Evolutionary conservation across 2,797 vertebrate genomes (phyloP).

Genomic region (Ispidina lecontei): DNA sequence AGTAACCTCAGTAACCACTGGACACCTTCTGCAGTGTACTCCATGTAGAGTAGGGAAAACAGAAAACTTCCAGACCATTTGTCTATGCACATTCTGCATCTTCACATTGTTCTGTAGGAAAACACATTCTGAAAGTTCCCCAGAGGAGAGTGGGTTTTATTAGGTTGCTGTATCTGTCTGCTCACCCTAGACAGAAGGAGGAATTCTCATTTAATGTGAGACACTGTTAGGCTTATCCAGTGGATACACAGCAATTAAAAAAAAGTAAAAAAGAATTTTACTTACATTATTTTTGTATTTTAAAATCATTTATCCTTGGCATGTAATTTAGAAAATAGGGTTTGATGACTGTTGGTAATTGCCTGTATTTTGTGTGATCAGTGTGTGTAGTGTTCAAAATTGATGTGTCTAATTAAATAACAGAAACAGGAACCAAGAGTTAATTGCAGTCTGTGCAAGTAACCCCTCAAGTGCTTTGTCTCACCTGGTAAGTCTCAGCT

Average conservation of each 20-base stretch:
- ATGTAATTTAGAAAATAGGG: slow-evolving; percentile 20
- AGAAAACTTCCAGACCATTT: not conserved
- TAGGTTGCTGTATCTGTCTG: not conserved
- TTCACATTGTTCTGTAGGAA: not conserved
- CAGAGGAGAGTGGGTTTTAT: not conserved
- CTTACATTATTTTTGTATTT: slow-evolving; percentile 15
- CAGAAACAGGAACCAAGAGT: slow-evolving; percentile 36
- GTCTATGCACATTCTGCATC: not conserved
- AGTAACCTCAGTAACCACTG: not conserved
- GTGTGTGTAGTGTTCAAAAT: not conserved
- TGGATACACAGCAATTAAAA: not conserved
- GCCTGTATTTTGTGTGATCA: slow-evolving; percentile 30
- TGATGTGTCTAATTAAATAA: slow-evolving; percentile 66
- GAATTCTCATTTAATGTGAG: not conserved
- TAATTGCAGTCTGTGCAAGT: slow-evolving; percentile 52
- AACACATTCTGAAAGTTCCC: not conserved
- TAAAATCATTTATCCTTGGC: not conserved
- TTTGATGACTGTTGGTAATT: slow-evolving; percentile 37
- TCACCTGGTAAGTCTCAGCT: slow-evolving; percentile 47
- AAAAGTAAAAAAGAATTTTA: not conserved
- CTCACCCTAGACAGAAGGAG: not conserved
- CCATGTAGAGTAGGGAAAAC: not conserved
- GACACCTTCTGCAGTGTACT: not conserved
- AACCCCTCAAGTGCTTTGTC: slow-evolving; percentile 47
- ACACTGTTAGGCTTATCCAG: not conserved